Base-by-base conservation (phyloP, 2,113 vertebrate species). In the Forbesichthys agassizii region DNA sequence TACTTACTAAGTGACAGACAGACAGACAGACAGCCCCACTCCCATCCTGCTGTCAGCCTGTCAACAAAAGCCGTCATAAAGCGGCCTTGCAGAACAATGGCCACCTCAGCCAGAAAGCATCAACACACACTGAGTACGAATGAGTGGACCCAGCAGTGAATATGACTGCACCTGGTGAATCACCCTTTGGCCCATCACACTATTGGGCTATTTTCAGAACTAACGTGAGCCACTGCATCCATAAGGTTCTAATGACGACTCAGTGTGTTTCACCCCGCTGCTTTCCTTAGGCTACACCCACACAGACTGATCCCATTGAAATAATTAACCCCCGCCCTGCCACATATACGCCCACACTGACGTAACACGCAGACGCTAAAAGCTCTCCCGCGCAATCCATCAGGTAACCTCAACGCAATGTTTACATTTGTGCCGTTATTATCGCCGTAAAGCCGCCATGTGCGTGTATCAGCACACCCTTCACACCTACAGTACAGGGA, bases 41-140 rank as follows among this genome's bases (percentile, higher is more conserved):
- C 36, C 5, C 36, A 42, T 8, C 36, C 49, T 12, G 11, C 6
- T 68, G 66, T 77, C 64, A 52, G 61, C 70, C 68, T 64, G 62
- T 66, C 65, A 57, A 10, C 61, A 10, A 9, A 11, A 9, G 20
- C 56, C 3, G 27, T 58, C 66, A 75, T 33, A 54, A 27, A 55
- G 47, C n/a, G 46, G 46, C 48, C 79, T 79, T 78, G 11, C 56
- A 80, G 55, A 78, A 81, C 55, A 78, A 71, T 18, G 18, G 48
- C 76, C 82, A 78, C 80, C 74, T 79, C 27, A 53, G 64, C 56
- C 59, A 65, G 77, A 69, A 68, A 73, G 73, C 84, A 69, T 78
- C 80, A 89, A 90, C 81, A 88, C 42, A 49, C 16, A 8, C 47
- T 86, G 81, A 89, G 42, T 75, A 74, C 79, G 61, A 79, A 63